Percentiles rank a stretch among this genome's conserved stretches.
These are phyloP conservation scores for Intellagama lesueurii DNA, from an alignment of 2,797 vertebrate species.

Conservation along the genomic window DNA sequence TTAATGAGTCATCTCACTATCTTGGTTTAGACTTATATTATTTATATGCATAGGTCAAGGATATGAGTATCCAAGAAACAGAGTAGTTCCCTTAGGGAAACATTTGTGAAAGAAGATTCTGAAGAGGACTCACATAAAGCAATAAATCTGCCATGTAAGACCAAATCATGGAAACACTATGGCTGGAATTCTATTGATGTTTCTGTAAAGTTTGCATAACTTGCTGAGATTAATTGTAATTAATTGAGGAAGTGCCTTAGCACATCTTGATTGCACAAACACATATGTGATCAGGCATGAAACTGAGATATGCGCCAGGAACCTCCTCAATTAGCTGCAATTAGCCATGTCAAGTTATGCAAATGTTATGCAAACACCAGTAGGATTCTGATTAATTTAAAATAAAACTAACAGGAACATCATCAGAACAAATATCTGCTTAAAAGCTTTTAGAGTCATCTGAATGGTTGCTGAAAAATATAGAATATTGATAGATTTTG, in stretches of 20 bases:
- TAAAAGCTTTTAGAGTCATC: background rate
- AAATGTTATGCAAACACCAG: no score
- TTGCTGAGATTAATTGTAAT: no score
- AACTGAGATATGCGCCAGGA: no score
- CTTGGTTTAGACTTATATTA: slow-evolving; percentile 44
- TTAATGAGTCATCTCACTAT: slow-evolving; percentile 71
- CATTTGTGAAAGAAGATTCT: slow-evolving; percentile 29
- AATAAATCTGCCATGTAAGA: background rate
- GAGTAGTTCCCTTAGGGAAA: slow-evolving; percentile 33
- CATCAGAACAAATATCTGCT: background rate
- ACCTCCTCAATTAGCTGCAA: no score
- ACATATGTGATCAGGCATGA: no score
- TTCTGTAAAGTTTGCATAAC: no score
- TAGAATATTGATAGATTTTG: background rate
- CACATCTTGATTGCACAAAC: no score
- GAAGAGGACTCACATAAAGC: background rate
- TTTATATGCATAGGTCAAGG: slow-evolving; percentile 50
- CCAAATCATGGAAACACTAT: background rate
- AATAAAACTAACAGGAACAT: no score
- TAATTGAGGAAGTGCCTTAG: no score
- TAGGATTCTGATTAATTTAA: background rate
- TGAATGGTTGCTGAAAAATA: background rate
- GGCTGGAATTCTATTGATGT: no score
- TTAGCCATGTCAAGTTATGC: no score
- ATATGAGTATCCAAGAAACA: slow-evolving; percentile 44